Evolutionary conservation across 2,888 invertebrate species (phyloP), one percentile per base, ranked within the genome.

Genomic region (Heliconius erato): DNA sequence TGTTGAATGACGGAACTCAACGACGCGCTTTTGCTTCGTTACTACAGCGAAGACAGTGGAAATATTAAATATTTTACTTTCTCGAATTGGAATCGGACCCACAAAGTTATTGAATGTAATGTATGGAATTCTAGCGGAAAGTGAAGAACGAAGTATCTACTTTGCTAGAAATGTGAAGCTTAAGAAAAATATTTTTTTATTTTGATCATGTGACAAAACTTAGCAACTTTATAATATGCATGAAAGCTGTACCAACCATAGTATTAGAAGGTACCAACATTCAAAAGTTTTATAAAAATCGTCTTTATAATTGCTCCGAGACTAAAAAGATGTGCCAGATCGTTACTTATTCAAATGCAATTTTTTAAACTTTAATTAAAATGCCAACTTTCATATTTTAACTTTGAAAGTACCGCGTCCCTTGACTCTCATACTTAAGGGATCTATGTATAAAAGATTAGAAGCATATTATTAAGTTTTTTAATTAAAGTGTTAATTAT

Each of bases 331-430:
- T 72, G 67, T 80, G 67, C 77, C 54, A 82, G 79, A 74, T 76
- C 80, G 79, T 84, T 84, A 85, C 83, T 85, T 85, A 86, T 86
- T 84, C 79, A 85, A 80, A 85, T 80, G 83, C 84, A 86, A 83
- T 84, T 84, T 84, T 84, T 85, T 84, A 85, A 85, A 79, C 83
- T 85, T 83, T 83, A 83, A 84, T 85, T 83, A 85, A 71, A 85
- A 85, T 81, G 71, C 77, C 83, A 84, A 84, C 82, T 85, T 82
- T 84, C 74, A 84, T 82, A 82, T 82, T 78, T 74, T 63, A 84
- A 84, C 72, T 82, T 82, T 71, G 63, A 77, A 76, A 82, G 72
- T 77, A 49, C 71, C 68, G 54, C 71, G 74, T 80, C 84, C 82
- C 84, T 68, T 54, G 84, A 79, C 77, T 74, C 71, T 79, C 74